A percentile compares a stretch with the other conserved stretches of the same genome.
These are phyloP conservation scores for Penaeus chinensis DNA, from an alignment of 1,140 invertebrate species.

Conservation along the genomic window DNA sequence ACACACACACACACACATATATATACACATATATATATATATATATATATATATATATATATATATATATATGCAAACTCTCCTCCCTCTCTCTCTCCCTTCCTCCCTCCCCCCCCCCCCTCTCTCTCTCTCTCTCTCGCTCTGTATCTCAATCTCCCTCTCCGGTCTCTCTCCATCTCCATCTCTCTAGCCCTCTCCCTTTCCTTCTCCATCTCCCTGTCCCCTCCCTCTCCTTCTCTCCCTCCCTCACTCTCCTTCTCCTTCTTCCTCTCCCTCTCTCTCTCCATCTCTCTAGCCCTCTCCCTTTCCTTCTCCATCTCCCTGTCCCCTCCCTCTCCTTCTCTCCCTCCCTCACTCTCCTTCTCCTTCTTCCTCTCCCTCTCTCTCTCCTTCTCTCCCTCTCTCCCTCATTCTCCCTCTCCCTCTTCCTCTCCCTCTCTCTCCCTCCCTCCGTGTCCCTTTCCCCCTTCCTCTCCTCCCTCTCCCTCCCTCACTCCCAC, in stretches of 20 bases:
- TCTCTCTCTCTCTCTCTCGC: neutral
- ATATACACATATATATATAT: too few species aligned
- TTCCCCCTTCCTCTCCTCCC: neutral
- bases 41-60: too few species aligned
- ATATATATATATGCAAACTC: too few species aligned
- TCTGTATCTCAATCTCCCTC: neutral
- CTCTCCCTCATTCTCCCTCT: neutral
- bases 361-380: neutral
- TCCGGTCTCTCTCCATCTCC: neutral
- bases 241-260: neutral
- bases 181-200: too few species aligned
- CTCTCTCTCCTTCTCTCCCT: neutral
- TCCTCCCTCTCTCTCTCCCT: neutral
- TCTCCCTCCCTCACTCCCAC: too few species aligned
- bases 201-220: neutral
- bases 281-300: neutral
- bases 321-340: neutral
- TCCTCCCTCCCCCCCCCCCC: neutral
- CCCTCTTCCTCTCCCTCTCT: neutral
- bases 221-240: neutral
- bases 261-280: conserved; percentile 14
- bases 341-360: neutral
- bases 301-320: conserved; percentile 1
- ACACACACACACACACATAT: too few species aligned
- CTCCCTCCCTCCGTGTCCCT: neutral